Evolutionary conservation across 2,888 invertebrate species (phyloP), one percentile per base, ranked within the genome.

Genomic region (Lycaena phlaeas): DNA sequence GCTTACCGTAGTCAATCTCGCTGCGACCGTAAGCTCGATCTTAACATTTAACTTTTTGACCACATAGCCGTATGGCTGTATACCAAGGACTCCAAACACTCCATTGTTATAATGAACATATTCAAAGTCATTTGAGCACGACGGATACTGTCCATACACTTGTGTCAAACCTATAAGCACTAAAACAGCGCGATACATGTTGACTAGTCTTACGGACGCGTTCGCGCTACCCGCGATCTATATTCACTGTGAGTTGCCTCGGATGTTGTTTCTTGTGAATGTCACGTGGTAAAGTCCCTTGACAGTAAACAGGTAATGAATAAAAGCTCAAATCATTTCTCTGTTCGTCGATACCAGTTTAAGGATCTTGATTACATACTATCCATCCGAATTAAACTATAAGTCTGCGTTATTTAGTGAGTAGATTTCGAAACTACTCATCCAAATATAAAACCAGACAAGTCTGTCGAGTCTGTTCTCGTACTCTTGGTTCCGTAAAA

Each of bases 41-140:
- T 51, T 57, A 14, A 70, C 14, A 1, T 54, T 44, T 41, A 76
- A 49, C 17, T 59, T 54, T 9, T 59, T n/a, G n/a, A n/a, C 46
- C 36, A 68, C 64, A 29, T 55, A 51, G n/a, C 57, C 61, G 25
- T 45, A 52, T 2, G 67, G 59, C 38, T 49, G 59, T 18, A 77
- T 46, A 9, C 51, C 54, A 14, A 79, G 63, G 29, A 59, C 44
- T 3, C 78, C 79, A 40, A 64, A 62, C 17, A 69, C 48, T 22
- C 59, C 52, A 4, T 42, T 51, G 1, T 62, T 62, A 44, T 77
- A 68, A 50, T 46, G 55, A 40, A 54, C 59, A 43, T 70, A 78
- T 9, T 65, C 59, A 59, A 78, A 79, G 36, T 64, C 47, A 15
- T 59, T 54, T 3, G 77, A 76, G 36, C 79, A 79, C 1, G 75